These are phyloP conservation scores for Dicranocentrus wangi DNA, from an alignment of 2,888 invertebrate species.

Conservation along the genomic window DNA sequence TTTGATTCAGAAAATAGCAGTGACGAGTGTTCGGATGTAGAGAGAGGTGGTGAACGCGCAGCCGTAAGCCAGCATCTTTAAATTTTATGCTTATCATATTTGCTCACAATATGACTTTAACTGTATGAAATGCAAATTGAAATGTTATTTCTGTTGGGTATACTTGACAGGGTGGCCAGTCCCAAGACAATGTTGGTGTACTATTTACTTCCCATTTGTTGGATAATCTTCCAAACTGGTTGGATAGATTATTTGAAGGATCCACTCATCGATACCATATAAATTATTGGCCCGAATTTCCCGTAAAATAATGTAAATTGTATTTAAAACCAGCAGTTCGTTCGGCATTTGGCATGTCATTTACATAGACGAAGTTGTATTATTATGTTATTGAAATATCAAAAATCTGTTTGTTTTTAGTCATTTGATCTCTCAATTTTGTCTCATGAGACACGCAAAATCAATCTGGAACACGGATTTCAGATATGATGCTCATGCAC, in stretches of 20 bases:
- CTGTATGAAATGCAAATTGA: not conserved
- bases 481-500: too few species aligned
- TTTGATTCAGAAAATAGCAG: conserved; percentile 82
- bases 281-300: conserved; percentile 98
- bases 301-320: conserved; percentile 68
- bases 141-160: too few species aligned
- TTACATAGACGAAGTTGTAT: too few species aligned
- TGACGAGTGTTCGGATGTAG: conserved; percentile 75
- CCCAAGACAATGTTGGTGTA: conserved; percentile 74
- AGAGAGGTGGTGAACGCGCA: conserved; percentile 73
- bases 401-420: too few species aligned
- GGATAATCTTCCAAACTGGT: conserved; percentile 95
- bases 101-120: conserved; percentile 4
- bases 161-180: conserved; percentile 15
- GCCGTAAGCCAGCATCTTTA: conserved; percentile 23
- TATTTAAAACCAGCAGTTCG: conserved; percentile 12
- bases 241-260: conserved; percentile 97
- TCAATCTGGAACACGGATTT: too few species aligned
- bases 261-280: conserved; percentile 95
- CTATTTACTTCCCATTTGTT: conserved; percentile 85
- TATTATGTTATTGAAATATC: too few species aligned
- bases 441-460: too few species aligned
- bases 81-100: not conserved
- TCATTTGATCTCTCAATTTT: too few species aligned
- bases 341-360: too few species aligned